These are phyloP conservation scores for Apocheima hispidaria DNA, from an alignment of 2,888 invertebrate genomes.

Conservation along the genomic window DNA sequence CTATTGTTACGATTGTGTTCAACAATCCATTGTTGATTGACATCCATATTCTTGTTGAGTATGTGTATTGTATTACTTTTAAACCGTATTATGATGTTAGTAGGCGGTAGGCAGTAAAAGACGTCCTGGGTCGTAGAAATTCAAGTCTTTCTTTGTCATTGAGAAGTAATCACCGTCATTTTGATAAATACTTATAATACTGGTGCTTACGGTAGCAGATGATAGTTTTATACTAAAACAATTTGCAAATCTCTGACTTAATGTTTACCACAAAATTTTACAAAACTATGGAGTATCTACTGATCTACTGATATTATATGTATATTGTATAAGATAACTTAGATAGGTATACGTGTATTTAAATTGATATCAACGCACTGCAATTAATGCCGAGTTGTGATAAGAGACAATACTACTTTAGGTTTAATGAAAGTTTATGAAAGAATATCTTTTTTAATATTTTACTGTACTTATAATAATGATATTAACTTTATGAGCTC, in stretches of 20 bases:
- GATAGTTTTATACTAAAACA: constrained; percentile 20
- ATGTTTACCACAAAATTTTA: constrained; percentile 10
- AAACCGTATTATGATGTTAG: constrained; percentile 5
- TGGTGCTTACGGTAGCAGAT: constrained; percentile 30
- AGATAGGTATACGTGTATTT: constrained; percentile 15
- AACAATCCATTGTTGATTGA: neutral
- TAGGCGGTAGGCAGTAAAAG: constrained; percentile 3
- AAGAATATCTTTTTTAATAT: constrained; percentile 43
- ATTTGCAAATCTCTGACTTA: constrained; percentile 9
- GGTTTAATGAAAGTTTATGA: constrained; percentile 34
- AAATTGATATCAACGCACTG: constrained; percentile 45
- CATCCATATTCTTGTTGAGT: constrained; percentile 2
- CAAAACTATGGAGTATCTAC: neutral
- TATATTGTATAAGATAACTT: constrained; percentile 8
- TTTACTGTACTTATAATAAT: constrained; percentile 46
- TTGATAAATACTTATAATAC: constrained; percentile 16
- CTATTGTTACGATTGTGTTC: neutral
- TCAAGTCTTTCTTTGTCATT: constrained; percentile 11
- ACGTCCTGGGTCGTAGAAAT: neutral
- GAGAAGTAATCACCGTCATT: constrained; percentile 13
- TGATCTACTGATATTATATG: neutral
- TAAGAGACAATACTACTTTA: constrained; percentile 60
- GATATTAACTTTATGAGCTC: constrained; percentile 60
- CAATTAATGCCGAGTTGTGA: constrained; percentile 63
- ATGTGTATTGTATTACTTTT: constrained; percentile 10